Conservation (phyloP, 2,888 invertebrate genomes). For the Oligia fasciuncula region DNA sequence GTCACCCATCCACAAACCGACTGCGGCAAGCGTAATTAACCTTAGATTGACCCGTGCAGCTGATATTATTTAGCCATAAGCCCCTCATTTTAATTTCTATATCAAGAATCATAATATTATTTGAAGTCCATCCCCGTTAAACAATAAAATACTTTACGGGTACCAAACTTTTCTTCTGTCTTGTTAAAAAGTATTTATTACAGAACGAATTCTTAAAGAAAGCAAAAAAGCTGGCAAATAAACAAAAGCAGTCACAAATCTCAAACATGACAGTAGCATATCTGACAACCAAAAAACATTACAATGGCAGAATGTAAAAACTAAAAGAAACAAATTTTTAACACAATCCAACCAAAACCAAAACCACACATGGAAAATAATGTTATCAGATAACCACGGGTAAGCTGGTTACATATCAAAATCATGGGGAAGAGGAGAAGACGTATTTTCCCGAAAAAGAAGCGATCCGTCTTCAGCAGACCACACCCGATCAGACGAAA, state of each 20-base stretch:
- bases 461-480: constrained; percentile 79
- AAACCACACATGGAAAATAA: constrained; percentile 32
- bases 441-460: constrained; percentile 77
- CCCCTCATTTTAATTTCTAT: background rate
- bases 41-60: too few relatives aligned
- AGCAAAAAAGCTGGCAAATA: constrained; percentile 34
- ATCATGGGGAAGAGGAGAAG: constrained; percentile 77
- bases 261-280: constrained; percentile 38
- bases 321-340: constrained; percentile 15
- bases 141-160: background rate
- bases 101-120: background rate
- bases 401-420: constrained; percentile 11
- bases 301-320: constrained; percentile 53
- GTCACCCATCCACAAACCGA: too few relatives aligned
- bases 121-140: background rate
- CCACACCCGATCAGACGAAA: constrained; percentile 81
- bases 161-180: background rate
- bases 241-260: constrained; percentile 55
- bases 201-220: background rate
- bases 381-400: constrained; percentile 23
- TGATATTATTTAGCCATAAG: too few relatives aligned
- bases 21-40: too few relatives aligned
- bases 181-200: constrained; percentile 5
- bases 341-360: constrained; percentile 20
- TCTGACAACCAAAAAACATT: constrained; percentile 48